Evolutionary conservation across 2,113 vertebrate genomes (phyloP), one percentile per base, ranked within the genome.

Genomic region (Aspiorhynchus laticeps): DNA sequence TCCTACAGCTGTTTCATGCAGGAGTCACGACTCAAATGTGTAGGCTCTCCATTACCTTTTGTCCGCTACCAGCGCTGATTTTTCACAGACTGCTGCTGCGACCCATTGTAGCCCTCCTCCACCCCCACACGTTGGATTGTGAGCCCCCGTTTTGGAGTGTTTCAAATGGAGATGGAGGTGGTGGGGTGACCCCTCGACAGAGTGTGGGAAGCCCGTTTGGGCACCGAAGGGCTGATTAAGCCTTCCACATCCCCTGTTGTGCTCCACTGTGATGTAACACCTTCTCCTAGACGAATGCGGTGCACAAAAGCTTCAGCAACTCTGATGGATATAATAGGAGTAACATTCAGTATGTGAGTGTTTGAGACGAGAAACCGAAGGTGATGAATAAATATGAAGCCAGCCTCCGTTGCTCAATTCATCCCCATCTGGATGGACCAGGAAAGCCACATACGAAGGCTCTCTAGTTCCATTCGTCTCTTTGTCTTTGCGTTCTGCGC

Each of bases 301-400:
- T 77, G 41, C 80, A 88, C 78, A 89, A 90, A 91, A 85, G 86
- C 80, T 43, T 71, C 51, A 41, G 83, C 26, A 84, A 73, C 33
- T 79, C 83, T 59, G 53, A 81, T 74, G 65, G 79, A 56, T 87
- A 84, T 90, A 69, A 88, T 82, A 88, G 84, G 73, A 88, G 76
- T 85, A 80, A 67, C 41, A 69, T 77, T 80, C 79, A 79, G 28
- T 46, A 61, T 38, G 41, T 61, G 8, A 63, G 61, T 75, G 67
- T 43, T 88, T 48, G 12, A 76, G 56, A 79, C 61, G 77, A 65
- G 67, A 81, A 88, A 90, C 85, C 89, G 91, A 73, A 56, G 88
- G 87, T 89, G 90, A 93, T 95, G 93, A 95, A 94, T 95, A 95
- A 94, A 94, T 92, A 94, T 93, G 93, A 94, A 92, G 90, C 90